Evolutionary conservation across 1,140 invertebrate genomes (phyloP), one percentile per base, ranked within the genome.

Genomic region (Listronotus oregonensis): DNA sequence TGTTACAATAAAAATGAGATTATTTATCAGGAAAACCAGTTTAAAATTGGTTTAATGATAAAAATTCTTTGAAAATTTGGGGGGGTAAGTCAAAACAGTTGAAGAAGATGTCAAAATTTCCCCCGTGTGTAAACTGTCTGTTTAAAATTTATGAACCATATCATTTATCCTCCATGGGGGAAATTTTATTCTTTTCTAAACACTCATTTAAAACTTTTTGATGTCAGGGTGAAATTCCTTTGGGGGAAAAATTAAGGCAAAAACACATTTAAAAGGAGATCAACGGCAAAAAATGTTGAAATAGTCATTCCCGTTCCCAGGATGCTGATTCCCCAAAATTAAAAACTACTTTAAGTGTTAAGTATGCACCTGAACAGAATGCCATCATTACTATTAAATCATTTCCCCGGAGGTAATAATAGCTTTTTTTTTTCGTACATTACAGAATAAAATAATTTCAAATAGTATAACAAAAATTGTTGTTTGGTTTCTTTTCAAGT

Each of bases 71-170:
- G 97, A 99, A 80, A 97, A 93, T 64, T 99, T 96, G 15, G 97
- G 97, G 97, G 65, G 97, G 96, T 0, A 99, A 99, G 82, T 98
- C n/a, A 99, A 99, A 80, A 98, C 96, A 17, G 97, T 99, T 0
- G 98, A 99, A 80, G 98, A 99, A 81, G 98, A 99, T 82, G 96
- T 99, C 0, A n/a, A 99, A 99, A 80, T 99, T 99, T 77, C 98
- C 99, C 81, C 98, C 99, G 77, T 99, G 98, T 81, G 98, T 99
- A 0, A 84, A 68, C 80, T n/a, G n/a, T n/a, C n/a, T n/a, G 50
- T 99, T 99, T 83, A 98, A 99, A 78, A 99, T 99, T 78, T 97
- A 99, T 77, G 97, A 40, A 98, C 96, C 0, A 99, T 99, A 70
- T 98, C 96, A 0, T 99, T 99, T 73, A 98, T 99, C 98, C 97